phyloP scores from a whole-genome alignment of 2,113 vertebrate genomes.

The Symphodus melops region DNA sequence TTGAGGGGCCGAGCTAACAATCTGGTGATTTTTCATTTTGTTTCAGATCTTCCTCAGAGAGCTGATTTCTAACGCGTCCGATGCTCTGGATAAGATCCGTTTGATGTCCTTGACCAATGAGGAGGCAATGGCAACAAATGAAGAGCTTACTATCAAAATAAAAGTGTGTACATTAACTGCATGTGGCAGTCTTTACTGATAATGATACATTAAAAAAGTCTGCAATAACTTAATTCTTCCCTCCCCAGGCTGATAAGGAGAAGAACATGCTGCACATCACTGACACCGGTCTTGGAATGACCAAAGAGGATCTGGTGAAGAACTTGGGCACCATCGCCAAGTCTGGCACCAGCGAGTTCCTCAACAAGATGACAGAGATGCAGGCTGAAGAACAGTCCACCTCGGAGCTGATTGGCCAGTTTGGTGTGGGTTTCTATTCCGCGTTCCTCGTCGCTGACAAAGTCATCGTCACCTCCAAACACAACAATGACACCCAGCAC shows the following conservation, averaged over 20 bases:
- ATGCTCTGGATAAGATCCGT: slow-evolving; percentile 94
- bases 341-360: slow-evolving; percentile 98
- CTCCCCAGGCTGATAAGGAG: slow-evolving; percentile 94
- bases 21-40: not conserved
- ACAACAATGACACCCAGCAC: slow-evolving; percentile 97
- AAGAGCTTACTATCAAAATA: slow-evolving; percentile 94
- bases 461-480: slow-evolving; percentile 97
- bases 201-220: not conserved
- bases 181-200: not conserved
- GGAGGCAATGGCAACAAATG: slow-evolving; percentile 87
- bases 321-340: slow-evolving; percentile 99
- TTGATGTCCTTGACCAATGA: slow-evolving; percentile 92
- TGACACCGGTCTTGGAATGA: slow-evolving; percentile 98
- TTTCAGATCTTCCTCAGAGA: slow-evolving; percentile 93
- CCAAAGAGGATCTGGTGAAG: slow-evolving; percentile 94
- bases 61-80: slow-evolving; percentile 95
- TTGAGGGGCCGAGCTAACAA: not conserved
- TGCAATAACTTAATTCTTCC: not conserved
- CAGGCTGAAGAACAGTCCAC: slow-evolving; percentile 94
- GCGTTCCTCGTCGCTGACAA: slow-evolving; percentile 98
- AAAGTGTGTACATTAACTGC: slow-evolving; percentile 82
- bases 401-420: slow-evolving; percentile 98
- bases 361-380: slow-evolving; percentile 94
- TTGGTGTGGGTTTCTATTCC: slow-evolving; percentile 99
- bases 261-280: slow-evolving; percentile 99